Base-by-base conservation (phyloP, 2,888 invertebrate species). In the Orchestes rusci region DNA sequence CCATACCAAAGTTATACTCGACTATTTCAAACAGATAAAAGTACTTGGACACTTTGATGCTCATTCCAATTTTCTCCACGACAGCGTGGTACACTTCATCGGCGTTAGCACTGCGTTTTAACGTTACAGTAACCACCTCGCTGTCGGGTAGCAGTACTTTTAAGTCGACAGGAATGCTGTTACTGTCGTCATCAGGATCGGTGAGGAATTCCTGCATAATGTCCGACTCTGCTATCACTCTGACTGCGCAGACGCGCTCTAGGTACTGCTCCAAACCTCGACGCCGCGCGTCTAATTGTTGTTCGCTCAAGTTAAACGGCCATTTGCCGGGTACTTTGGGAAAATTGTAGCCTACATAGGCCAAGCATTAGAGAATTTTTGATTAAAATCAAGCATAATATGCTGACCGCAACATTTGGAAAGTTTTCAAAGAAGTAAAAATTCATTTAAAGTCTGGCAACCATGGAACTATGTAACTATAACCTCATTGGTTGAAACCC, bases 281-380 rank as follows among this genome's bases (percentile, higher is more conserved):
- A 51, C 99, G 76, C 48, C 99, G 75, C 0, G 90, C 83, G 68
- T 99, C 99, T 50, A 99, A 71, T 66, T 99, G 97, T 65, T 97
- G 97, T 62, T 99, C 97, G 65, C 91, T 94, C 59, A 99, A 75
- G 65, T 85, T 84, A 68, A 99, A 97, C 42, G 95, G 94, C 93
- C 97, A 97, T 71, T 99, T 99, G 45, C 96, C 94, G 0, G 99
- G 99, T 57, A 99, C 70, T 70, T 95, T 95, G 0, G 99, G 99
- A 67, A 96, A 99, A 69, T 84, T 89, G 67, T 92, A 97, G 43
- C 90, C 79, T 77, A 60, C 3, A n/a, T n/a, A n/a, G n/a, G n/a
- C n/a, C n/a, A n/a, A n/a, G n/a, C n/a, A n/a, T n/a, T n/a, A n/a
- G 58, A 62, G 47, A 29, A 17, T 3, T 17, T 12, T 20, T 36